Evolutionary conservation across 2,797 vertebrate genomes (phyloP), one percentile per base, ranked within the genome.

Genomic region (Anabacerthia variegaticeps): DNA sequence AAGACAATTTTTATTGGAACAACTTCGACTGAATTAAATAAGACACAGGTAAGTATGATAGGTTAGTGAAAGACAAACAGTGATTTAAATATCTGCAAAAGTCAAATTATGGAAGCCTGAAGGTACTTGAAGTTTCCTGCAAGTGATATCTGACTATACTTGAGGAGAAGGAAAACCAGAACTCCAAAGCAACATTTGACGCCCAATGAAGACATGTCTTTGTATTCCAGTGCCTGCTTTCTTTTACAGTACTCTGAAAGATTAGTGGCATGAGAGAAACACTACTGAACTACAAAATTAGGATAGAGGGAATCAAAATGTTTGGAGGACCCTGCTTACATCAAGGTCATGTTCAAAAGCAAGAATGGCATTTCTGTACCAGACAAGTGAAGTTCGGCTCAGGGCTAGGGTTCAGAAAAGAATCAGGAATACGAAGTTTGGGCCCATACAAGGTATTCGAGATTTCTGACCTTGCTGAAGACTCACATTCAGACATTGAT

Each of bases 241-340:
- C 51, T 76, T 36, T 49, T n/a, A 22, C 34, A 34, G 23, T 59
- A 21, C 14, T 51, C 22, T 68, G 51, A 7, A 74, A 36, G 7
- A 80, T 27, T 12, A 32, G 24, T 17, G 56, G 7, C 4, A 4
- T 75, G 54, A 61, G 46, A 86, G 14, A 72, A 86, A 54, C 18
- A 43, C 6, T 68, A 26, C 27, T 14, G 14, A 79, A 37, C n/a
- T 48, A 48, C 9, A 54, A 48, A 67, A 68, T 52, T 43, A 90
- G 3, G 14, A n/a, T 2, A 34, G 10, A 71, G 43, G 7, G 16
- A 74, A 81, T 32, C 0, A 0, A 78, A 13, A 36, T 27, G 4
- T 54, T 80, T 68, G n/a, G 34, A 80, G 10, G 17, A 95, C 7
- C 32, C 14, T 73, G 20, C 32, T 73, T 26, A 71, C 48, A 76